Evolutionary conservation across 2,113 vertebrate species (phyloP), one percentile per base, ranked within the genome.

Genomic region (Toxotes chatareus): DNA sequence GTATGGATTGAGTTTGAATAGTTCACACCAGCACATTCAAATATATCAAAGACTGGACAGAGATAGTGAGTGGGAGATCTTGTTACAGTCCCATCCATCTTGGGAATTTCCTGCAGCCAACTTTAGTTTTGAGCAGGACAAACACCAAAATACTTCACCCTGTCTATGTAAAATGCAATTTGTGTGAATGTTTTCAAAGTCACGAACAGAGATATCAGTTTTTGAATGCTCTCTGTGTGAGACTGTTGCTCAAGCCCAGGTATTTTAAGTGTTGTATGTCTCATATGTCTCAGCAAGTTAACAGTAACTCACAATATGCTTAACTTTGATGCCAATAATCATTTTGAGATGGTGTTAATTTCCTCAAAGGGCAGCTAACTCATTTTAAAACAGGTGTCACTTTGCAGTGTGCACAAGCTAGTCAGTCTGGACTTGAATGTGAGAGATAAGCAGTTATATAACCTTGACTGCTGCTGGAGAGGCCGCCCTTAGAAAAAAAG

Each of bases 371-470:
- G 55, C 13, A 32, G 61, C 72, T 32, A 79, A 65, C 51, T 88
- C 55, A 27, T 90, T 91, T 79, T 79, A 65, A 73, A 76, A 68
- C 7, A 21, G 59, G 81, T 82, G 80, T 74, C 59, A 84, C 51
- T 83, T 80, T 49, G 55, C 49, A 79, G 3, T 40, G 5, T 53
- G 66, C 49, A 23, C 59, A n/a, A 55, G 64, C 49, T 4, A 38
- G 17, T 56, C 38, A 34, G 85, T 62, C 44, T 72, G 60, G 64
- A 79, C 63, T 49, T 82, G 49, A 76, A 77, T 38, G 73, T 75
- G 72, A 36, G 59, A 85, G 88, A 92, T 90, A 89, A 88, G 86
- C 32, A 23, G 78, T 91, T 92, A 86, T 82, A 53, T 87, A 93
- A 93, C 78, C 13, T 17, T 42, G 51, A 69, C 46, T 60, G 27